A percentile compares a stretch with the other conserved stretches of the same genome.
Evolutionary conservation across 2,797 vertebrate genomes (phyloP).

Genomic region (Betta splendens): DNA sequence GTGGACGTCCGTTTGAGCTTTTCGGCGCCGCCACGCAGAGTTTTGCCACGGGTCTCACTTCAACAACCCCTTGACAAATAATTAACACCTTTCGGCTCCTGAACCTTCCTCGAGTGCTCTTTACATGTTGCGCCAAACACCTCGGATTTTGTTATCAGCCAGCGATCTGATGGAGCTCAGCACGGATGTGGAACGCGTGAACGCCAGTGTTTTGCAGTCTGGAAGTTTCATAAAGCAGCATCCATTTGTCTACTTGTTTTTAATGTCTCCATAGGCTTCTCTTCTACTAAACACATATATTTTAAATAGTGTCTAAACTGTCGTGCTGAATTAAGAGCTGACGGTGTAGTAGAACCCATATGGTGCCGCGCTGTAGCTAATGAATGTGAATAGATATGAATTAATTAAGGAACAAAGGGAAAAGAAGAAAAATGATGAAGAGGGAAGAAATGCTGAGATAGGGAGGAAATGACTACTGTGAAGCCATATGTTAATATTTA

Average conservation of each 20-base stretch:
- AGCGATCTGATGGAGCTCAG: conserved; percentile 38
- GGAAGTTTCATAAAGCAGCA: conserved; percentile 12
- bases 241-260: conserved; percentile 26
- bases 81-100: conserved; percentile 73
- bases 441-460: conserved; percentile 22
- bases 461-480: conserved; percentile 17
- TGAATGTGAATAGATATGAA: conserved; percentile 52
- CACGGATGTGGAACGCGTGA: too few species aligned
- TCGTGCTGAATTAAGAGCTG: conserved; percentile 44
- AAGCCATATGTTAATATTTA: conserved; percentile 23
- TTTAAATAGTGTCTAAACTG: conserved; percentile 32
- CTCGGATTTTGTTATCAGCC: conserved; percentile 33
- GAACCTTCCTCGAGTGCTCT: conserved; percentile 60
- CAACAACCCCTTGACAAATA: conserved; percentile 80
- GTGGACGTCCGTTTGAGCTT: conserved; percentile 16
- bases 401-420: conserved; percentile 47
- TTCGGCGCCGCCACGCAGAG: conserved; percentile 40
- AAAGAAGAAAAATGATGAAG: conserved; percentile 26
- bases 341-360: conserved; percentile 50
- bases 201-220: too few species aligned
- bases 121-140: conserved; percentile 62
- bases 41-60: conserved; percentile 58
- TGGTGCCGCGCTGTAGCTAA: conserved; percentile 53
- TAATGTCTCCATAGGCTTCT: conserved; percentile 11
- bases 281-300: conserved; percentile 20